A percentile compares a stretch with the other conserved stretches of the same genome.
Conservation (phyloP, 2,888 invertebrate species). For the Sarcophaga subvicina region DNA sequence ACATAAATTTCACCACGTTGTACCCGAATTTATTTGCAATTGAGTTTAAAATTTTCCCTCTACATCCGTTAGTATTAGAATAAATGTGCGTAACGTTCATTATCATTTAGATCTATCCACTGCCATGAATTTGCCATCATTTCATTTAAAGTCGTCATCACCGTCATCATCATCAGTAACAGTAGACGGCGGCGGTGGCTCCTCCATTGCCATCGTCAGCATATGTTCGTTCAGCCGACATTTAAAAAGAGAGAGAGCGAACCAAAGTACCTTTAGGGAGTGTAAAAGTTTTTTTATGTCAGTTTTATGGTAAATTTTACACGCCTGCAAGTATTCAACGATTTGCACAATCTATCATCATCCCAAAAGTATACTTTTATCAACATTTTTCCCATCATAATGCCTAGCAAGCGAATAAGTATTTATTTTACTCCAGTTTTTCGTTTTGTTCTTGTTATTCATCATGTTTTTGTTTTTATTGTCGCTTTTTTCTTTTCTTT, state of each 20-base stretch:
- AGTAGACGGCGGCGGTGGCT: background rate
- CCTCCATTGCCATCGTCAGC: slow-evolving; percentile 19
- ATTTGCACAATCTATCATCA: slow-evolving; percentile 61
- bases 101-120: slow-evolving; percentile 24
- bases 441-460: background rate
- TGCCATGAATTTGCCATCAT: slow-evolving; percentile 26
- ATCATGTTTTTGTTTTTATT: background rate
- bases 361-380: slow-evolving; percentile 53
- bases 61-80: slow-evolving; percentile 3
- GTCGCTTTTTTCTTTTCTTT: slow-evolving; percentile 14
- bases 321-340: slow-evolving; percentile 58
- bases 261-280: slow-evolving; percentile 31
- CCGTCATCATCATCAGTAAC: slow-evolving; percentile 27
- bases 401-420: background rate
- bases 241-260: slow-evolving; percentile 10
- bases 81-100: slow-evolving; percentile 48
- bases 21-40: background rate
- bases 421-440: background rate
- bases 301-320: slow-evolving; percentile 65
- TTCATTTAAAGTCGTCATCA: background rate
- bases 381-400: background rate
- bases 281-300: slow-evolving; percentile 60
- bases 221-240: slow-evolving; percentile 41
- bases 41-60: background rate
- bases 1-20: background rate